Evolutionary conservation across 2,797 vertebrate species (phyloP), one percentile per base, ranked within the genome.

Genomic region (Sphaeramia orbicularis): DNA sequence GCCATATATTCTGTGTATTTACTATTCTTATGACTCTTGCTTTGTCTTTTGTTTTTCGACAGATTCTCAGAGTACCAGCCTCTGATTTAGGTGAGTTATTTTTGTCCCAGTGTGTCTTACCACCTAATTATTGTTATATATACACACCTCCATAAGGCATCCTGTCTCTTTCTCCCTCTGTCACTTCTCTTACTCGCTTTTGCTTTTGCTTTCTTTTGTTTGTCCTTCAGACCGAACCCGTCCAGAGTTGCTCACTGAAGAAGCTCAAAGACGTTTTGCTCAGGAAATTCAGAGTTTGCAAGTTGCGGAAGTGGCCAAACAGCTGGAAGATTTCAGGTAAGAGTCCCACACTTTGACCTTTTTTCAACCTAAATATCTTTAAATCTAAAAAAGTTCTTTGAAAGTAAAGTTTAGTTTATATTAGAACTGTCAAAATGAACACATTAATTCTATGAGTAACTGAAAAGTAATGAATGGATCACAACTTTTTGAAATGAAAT

Each of bases 271-370:
- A 50, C 93, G 90, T 2, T 94, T 21, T 1, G 77, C 81, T 43
- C 80, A 76, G 19, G 96, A 96, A 0, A 76, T 96, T 43, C 94
- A 95, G 70, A 60, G 10, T 1, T 4, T 67, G 51, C 95, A 95
- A 88, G 66, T 83, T 11, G 2, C 13, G 0, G 90, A 95, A n/a
- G 88, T 98, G 65, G 45, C 71, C 57, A 91, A 89, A 52, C 96
- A 97, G 90, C 91, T 98, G 38, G 95, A 96, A 0, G 96, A 97
- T 80, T 98, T 96, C 86, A 95, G 94, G 94, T 96, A 56, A 86
- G 65, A 47, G 19, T 44, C 16, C 6, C 11, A 1, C 4, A 7
- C 15, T 30, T 11, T 58, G 27, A 40, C 5, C 12, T 27, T 11
- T 15, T 10, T 4, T 24, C 19, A 55, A 6, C 24, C 15, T 10